Evolutionary conservation across 2,888 invertebrate genomes (phyloP).

Genomic region (Drosophila mettleri): DNA sequence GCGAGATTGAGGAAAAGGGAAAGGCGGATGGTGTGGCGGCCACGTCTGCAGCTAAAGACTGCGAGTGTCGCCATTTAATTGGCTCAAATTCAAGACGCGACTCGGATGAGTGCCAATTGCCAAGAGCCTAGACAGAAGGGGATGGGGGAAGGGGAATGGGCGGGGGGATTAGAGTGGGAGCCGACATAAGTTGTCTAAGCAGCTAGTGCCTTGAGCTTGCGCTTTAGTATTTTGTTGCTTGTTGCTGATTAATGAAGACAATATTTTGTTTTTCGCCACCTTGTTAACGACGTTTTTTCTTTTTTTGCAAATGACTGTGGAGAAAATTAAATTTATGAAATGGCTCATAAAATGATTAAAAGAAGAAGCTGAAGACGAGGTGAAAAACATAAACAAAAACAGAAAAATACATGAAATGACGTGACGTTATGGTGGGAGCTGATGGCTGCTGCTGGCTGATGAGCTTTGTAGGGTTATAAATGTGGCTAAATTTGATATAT

Average conservation of each 20-base stretch:
- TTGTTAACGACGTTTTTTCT: constrained; percentile 52
- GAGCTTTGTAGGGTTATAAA: constrained; percentile 52
- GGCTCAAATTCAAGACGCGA: constrained; percentile 69
- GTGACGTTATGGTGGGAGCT: constrained; percentile 27
- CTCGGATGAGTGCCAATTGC: constrained; percentile 46
- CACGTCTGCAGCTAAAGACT: constrained; percentile 31
- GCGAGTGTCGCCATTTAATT: constrained; percentile 74
- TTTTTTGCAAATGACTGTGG: constrained; percentile 37
- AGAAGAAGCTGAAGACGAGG: neutral
- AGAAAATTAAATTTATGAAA: constrained; percentile 69
- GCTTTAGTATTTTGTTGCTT: constrained; percentile 12
- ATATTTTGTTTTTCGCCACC: constrained; percentile 45
- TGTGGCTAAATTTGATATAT: constrained; percentile 52
- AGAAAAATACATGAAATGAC: constrained; percentile 24
- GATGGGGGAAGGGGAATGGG: too few relatives aligned
- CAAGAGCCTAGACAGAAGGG: neutral
- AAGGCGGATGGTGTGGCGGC: constrained; percentile 46
- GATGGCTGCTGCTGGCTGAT: constrained; percentile 6
- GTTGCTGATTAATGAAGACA: constrained; percentile 68
- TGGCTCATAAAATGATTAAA: constrained; percentile 56
- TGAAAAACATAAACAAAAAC: too few relatives aligned
- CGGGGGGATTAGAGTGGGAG: neutral
- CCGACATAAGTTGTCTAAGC: constrained; percentile 1
- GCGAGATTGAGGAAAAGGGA: constrained; percentile 58
- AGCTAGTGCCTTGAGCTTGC: constrained; percentile 16